These are phyloP conservation scores for Escarpia spicata DNA, from an alignment of 2,888 invertebrate genomes.

Conservation along the genomic window DNA sequence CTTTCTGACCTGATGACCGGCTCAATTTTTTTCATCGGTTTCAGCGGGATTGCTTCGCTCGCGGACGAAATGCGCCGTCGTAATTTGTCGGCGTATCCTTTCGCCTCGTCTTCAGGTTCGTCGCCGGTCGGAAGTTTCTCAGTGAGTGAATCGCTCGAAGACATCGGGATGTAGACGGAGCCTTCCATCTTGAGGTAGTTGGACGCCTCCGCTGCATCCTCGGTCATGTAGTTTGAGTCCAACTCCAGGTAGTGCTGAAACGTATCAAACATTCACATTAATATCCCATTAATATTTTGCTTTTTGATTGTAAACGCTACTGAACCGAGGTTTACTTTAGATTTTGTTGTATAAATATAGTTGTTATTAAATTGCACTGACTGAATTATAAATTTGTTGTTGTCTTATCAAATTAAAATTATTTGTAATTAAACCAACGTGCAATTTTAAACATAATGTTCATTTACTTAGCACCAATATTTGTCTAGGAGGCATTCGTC, in stretches of 20 bases:
- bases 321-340: too few species aligned
- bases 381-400: too few species aligned
- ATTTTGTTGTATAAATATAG: too few species aligned
- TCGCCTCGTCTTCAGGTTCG: not conserved
- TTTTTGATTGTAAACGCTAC: too few species aligned
- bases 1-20: not conserved
- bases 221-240: not conserved
- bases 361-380: too few species aligned
- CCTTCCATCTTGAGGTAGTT: not conserved
- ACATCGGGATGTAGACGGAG: not conserved
- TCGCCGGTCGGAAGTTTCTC: not conserved
- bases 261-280: not conserved
- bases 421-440: too few species aligned
- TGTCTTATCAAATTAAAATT: too few species aligned
- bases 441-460: too few species aligned
- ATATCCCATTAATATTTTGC: not conserved
- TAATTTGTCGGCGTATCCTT: constrained; percentile 9
- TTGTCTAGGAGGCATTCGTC: too few species aligned
- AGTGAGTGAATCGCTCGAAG: not conserved
- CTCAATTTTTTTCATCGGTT: not conserved
- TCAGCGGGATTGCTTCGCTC: not conserved
- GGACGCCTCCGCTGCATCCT: not conserved
- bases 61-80: not conserved
- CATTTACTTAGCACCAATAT: too few species aligned
- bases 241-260: constrained; percentile 16